A percentile compares a stretch with the other conserved stretches of the same genome.
Evolutionary conservation across 2,113 vertebrate species (phyloP).

Genomic region (Hippolais icterina): DNA sequence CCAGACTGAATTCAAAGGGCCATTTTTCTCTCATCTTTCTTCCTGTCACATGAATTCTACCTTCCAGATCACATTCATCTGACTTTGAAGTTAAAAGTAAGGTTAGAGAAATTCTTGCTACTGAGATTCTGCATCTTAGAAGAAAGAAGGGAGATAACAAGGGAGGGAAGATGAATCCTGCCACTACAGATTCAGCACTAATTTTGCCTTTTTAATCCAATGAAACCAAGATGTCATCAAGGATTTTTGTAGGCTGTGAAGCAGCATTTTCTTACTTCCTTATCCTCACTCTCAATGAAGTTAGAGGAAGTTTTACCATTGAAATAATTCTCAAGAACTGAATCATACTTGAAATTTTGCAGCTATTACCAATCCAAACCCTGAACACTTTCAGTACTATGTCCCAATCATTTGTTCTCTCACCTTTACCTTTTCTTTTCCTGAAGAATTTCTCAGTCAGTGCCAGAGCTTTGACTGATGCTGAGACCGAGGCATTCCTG

Average conservation of each 20-base stretch:
- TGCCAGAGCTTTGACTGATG: constrained; percentile 76
- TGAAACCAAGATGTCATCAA: not conserved
- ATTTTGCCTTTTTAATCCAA: not conserved
- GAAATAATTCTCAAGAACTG: not conserved
- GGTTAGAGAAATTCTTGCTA: not conserved
- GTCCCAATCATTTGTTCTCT: not conserved
- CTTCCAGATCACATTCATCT: not conserved
- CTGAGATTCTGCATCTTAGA: not conserved
- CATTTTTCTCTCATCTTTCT: not conserved
- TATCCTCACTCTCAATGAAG: not conserved
- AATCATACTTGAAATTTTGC: not conserved
- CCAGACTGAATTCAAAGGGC: not conserved
- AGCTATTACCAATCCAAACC: not conserved
- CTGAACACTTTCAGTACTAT: not conserved
- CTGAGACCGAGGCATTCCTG: constrained; percentile 77
- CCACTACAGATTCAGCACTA: not conserved
- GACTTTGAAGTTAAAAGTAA: constrained; percentile 15
- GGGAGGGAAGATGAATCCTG: not conserved
- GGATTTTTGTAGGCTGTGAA: not conserved
- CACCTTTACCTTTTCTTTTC: constrained; percentile 62
- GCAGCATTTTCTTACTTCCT: not conserved
- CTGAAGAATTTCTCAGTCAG: constrained; percentile 78
- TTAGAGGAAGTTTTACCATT: not conserved
- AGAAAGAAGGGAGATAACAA: not conserved
- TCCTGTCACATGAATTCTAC: not conserved